phyloP scores from a whole-genome alignment of 2,113 vertebrate genomes.

The Cephalopholis sonnerati region DNA sequence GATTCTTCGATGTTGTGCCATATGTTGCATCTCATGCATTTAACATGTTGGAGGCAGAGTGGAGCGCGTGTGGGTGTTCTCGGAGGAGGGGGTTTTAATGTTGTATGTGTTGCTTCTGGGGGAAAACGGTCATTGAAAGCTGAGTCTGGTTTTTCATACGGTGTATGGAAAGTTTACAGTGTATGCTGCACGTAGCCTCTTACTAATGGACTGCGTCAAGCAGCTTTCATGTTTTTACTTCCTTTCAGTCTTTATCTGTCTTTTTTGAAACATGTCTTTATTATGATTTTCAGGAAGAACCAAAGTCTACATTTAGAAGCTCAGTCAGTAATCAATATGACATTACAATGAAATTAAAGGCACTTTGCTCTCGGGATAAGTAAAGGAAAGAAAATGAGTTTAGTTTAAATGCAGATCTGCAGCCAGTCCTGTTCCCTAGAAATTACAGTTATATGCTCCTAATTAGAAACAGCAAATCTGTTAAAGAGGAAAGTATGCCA shows the following conservation, averaged over 20 bases:
- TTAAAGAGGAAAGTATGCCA: not conserved
- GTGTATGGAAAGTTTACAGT: not conserved
- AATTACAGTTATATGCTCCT: not conserved
- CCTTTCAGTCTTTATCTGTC: not conserved
- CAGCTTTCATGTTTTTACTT: not conserved
- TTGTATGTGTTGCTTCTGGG: conserved; percentile 47
- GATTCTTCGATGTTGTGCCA: conserved; percentile 52
- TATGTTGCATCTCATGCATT: conserved; percentile 69
- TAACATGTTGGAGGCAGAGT: conserved; percentile 47
- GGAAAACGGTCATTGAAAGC: conserved; percentile 32
- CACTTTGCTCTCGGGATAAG: not conserved
- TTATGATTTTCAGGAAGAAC: not conserved
- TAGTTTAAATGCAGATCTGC: not conserved
- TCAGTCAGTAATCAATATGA: not conserved
- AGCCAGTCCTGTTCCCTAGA: not conserved
- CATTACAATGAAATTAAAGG: conserved; percentile 2
- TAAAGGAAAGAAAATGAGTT: not conserved
- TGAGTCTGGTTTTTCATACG: conserved; percentile 17
- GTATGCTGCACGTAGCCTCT: not conserved
- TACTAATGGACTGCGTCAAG: not conserved
- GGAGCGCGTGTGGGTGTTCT: conserved; percentile 29
- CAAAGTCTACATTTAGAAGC: not conserved
- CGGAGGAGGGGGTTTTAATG: conserved; percentile 38
- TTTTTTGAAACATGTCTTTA: not conserved
- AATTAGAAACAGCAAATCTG: not conserved